Evolutionary conservation across 2,888 invertebrate genomes (phyloP).

Genomic region (Fragum fragum): DNA sequence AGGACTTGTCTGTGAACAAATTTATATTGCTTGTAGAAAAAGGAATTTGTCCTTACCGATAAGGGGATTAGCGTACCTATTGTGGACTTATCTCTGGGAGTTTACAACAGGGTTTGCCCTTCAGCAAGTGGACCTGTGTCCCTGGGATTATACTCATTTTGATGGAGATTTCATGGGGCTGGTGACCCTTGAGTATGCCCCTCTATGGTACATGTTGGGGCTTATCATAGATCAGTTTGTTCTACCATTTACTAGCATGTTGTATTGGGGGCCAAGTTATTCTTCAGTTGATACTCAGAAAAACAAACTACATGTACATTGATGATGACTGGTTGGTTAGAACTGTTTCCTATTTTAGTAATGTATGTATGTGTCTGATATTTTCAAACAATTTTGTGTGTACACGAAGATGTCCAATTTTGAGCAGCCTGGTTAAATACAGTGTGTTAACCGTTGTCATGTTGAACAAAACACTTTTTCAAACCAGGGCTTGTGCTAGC

Average conservation of each 20-base stretch:
- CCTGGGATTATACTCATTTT: conserved; percentile 88
- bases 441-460: too few species aligned
- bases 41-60: conserved; percentile 83
- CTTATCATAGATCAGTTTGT: conserved; percentile 80
- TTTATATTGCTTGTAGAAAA: conserved; percentile 80
- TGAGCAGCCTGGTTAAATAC: too few species aligned
- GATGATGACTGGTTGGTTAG: not conserved
- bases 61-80: conserved; percentile 86
- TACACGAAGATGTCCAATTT: too few species aligned
- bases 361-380: too few species aligned
- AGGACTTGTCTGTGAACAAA: conserved; percentile 87
- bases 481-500: too few species aligned
- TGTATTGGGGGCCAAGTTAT: conserved; percentile 77
- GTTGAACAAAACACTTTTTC: too few species aligned
- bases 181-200: conserved; percentile 88
- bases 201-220: conserved; percentile 87
- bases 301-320: not conserved
- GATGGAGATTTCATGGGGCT: conserved; percentile 88
- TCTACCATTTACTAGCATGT: conserved; percentile 75
- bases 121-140: conserved; percentile 87
- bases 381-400: too few species aligned
- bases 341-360: not conserved
- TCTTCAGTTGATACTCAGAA: not conserved
- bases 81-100: conserved; percentile 88
- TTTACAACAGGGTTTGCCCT: conserved; percentile 87